Base-by-base conservation (phyloP, 2,113 vertebrate species). In the Poeciliopsis turrubarensis region DNA sequence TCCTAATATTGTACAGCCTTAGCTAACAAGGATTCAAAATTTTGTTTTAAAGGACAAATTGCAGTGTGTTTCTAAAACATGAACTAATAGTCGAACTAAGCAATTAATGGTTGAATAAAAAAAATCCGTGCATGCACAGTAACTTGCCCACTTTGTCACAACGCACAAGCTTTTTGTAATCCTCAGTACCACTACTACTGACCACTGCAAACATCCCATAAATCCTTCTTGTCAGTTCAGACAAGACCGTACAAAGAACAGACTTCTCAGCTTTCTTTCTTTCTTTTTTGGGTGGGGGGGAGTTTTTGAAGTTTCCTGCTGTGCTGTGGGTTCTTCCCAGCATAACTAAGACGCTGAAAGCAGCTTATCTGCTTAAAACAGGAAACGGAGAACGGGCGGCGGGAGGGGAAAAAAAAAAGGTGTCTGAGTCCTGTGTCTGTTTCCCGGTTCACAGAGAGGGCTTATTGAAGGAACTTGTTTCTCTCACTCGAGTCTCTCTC, bases 341-440 rank as follows among this genome's bases (percentile, higher is more conserved):
- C 91, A 89, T 93, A 92, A 90, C 91, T 91, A 93, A 93, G 85
- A 93, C 90, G 79, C 82, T 86, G 82, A 86, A 93, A 93, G 90
- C 77, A 88, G 91, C 92, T 92, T 93, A 92, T 93, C 91, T 92
- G 90, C 91, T 92, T 93, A 91, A 89, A 91, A 91, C 89, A 91
- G 87, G 77, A 90, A 78, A 82, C 88, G 60, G 85, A 86, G 86
- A 85, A 87, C 78, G 86, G 78, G 86, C 81, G 73, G 37, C 17
- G 44, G 19, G 15, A 1, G 19, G 15, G 44, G 0, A 7, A n/a
- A 25, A 25, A 30, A 73, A 87, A 82, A 87, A 82, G 85, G 77
- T 81, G 68, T 81, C 78, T 84, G 51, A 8, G 63, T 81, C 83
- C 79, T 91, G 88, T 64, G 83, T 91, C 84, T 91, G 72, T 91